A percentile compares a stretch with the other conserved stretches of the same genome.
Evolutionary conservation across 2,113 vertebrate genomes (phyloP).

Genomic region (Melanerpes formicivorus): DNA sequence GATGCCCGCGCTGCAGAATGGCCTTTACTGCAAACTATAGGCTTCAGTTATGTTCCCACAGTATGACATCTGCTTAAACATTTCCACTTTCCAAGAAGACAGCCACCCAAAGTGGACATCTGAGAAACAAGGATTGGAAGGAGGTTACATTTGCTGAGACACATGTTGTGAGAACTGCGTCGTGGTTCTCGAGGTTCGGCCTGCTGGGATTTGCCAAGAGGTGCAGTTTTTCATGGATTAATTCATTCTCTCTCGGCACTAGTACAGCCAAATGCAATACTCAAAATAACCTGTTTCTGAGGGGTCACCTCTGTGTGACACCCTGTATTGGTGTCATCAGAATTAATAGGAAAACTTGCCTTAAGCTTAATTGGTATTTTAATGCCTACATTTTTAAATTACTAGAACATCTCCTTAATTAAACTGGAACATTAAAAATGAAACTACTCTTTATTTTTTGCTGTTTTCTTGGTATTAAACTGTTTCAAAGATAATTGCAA

Average conservation of each 20-base stretch:
- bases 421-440: conserved; percentile 65
- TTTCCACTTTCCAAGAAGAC: background rate
- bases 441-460: conserved; percentile 40
- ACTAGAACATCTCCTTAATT: conserved; percentile 68
- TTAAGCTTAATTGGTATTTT: conserved; percentile 69
- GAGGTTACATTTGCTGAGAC: background rate
- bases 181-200: background rate
- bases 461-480: conserved; percentile 61
- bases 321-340: conserved; percentile 32
- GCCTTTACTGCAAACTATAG: background rate
- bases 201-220: background rate
- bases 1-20: background rate
- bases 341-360: conserved; percentile 69
- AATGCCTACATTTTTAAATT: conserved; percentile 66
- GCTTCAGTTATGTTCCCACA: background rate
- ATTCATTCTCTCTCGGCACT: conserved; percentile 14
- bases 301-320: conserved; percentile 54
- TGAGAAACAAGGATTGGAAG: background rate
- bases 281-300: conserved; percentile 37
- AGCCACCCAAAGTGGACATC: background rate
- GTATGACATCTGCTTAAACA: background rate
- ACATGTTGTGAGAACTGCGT: background rate
- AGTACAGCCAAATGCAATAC: background rate
- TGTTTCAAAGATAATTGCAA: conserved; percentile 69
- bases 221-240: background rate